Base-by-base conservation (phyloP, 2,888 invertebrate genomes). In the Galeruca laticollis region DNA sequence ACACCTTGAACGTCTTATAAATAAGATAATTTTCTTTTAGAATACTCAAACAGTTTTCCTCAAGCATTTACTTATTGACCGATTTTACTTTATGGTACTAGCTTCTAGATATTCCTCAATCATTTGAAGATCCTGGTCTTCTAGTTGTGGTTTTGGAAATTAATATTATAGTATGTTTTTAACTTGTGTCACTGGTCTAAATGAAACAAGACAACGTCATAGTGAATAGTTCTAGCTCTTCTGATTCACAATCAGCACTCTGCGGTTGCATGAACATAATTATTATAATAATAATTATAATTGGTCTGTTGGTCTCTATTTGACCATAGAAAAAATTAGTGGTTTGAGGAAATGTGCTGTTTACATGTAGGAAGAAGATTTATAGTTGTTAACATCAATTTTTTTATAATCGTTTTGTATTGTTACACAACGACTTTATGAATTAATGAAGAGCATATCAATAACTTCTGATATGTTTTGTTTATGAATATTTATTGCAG, bases 251-350 rank as follows among this genome's bases (percentile, higher is more conserved):
- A 66, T 66, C 59, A 13, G 37, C 47, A 40, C 59, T 26, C 26
- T 51, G 52, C 63, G 54, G 66, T 66, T 66, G 66, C 66, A 40
- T 66, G 59, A 66, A 66, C 66, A 52, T 60, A 66, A 66, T 66
- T 66, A 66, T 66, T 66, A 60, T 60, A 66, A 59, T 60, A 66
- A 59, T 66, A 66, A 66, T 59, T 51, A 60, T 66, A 66, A 66
- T 59, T 66, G 59, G 65, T 54, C 57, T 57, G 49, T 65, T 59
- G 49, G 59, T 33, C 40, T 66, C 59, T 60, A 66, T 66, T 66
- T 40, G 57, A 66, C 33, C 35, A 35, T 18, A 57, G 56, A 21
- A 57, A 57, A 57, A 57, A 57, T 37, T 57, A 15, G 33, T 18
- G 18, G 59, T 66, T 66, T 66, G 37, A 66, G 66, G 66, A 66